These are phyloP conservation scores for Agriopis aurantiaria DNA, from an alignment of 2,888 invertebrate species.

Conservation along the genomic window DNA sequence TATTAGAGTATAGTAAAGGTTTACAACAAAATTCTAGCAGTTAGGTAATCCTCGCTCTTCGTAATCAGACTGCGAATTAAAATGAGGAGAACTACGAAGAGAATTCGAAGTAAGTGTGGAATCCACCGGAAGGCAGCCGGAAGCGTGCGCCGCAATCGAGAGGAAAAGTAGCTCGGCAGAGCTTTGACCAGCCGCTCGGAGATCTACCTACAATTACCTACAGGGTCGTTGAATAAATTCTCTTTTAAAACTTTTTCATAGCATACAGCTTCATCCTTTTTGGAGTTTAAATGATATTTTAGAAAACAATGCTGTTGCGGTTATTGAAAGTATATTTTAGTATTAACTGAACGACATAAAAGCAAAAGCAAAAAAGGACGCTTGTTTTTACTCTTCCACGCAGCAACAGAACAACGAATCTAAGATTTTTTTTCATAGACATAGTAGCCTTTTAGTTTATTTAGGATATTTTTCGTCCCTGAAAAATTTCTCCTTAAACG, in stretches of 20 bases:
- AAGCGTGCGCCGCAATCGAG: conserved; percentile 72
- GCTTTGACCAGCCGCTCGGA: conserved; percentile 70
- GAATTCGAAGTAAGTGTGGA: conserved; percentile 63
- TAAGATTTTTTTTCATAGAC: no score
- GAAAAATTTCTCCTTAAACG: no score
- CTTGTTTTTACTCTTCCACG: no score
- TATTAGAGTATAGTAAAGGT: neutral
- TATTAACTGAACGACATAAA: no score
- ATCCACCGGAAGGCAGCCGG: conserved; percentile 65
- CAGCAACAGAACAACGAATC: no score
- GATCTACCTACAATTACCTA: conserved; percentile 20
- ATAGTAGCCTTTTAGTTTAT: no score
- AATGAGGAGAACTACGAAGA: conserved; percentile 54
- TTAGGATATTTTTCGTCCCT: no score
- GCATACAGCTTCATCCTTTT: no score
- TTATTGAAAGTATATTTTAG: no score
- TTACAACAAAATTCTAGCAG: conserved; percentile 5
- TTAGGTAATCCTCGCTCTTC: conserved; percentile 25
- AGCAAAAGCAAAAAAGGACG: no score
- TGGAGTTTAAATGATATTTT: no score
- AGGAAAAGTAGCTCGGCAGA: conserved; percentile 67
- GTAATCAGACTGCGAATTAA: conserved; percentile 57
- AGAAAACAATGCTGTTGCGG: no score
- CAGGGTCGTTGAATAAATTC: conserved; percentile 47
- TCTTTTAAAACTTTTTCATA: conserved; percentile 34